Evolutionary conservation across 1,140 invertebrate genomes (phyloP), one percentile per base, ranked within the genome.

Genomic region (Antheraea pernyi): DNA sequence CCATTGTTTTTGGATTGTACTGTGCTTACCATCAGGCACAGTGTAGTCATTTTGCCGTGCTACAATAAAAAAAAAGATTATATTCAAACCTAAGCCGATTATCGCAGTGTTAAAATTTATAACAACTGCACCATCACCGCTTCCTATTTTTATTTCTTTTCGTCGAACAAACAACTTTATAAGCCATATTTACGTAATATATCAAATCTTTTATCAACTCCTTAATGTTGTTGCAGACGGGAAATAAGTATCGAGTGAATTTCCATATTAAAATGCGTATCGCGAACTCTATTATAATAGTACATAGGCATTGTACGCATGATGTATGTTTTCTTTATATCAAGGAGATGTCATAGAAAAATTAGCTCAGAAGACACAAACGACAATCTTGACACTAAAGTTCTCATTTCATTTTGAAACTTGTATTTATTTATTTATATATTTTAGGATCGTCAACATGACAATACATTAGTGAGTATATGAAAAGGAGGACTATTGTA

Each of bases 211-310:
- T 53, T 53, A 53, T 53, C 46, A 53, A 53, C 46, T 53, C 1
- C 11, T 53, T 53, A 73, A 79, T 74, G 84, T 79, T 88, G 80
- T 89, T 88, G 73, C 84, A 85, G 75, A 65, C 83, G 77, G 80
- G 85, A 85, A 83, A 81, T 79, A 81, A 75, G 85, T 83, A 83
- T 84, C 83, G 80, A 83, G 85, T 84, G 80, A 84, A 89, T 88
- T 89, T 88, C 84, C 80, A 86, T 86, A 86, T 75, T 77, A 73
- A 76, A 80, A 71, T 73, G 75, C 73, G 75, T 81, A 85, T 81
- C 82, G 64, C 68, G 70, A 65, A 79, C 73, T 84, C 81, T 84
- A 86, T 89, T 89, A 65, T 65, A 30, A 30, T 30, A 19, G 64
- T 59, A 86, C 80, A 78, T 73, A 60, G 72, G 80, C 71, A 86